phyloP scores from a whole-genome alignment of 2,888 invertebrate species.

The Drosophila histrio region DNA sequence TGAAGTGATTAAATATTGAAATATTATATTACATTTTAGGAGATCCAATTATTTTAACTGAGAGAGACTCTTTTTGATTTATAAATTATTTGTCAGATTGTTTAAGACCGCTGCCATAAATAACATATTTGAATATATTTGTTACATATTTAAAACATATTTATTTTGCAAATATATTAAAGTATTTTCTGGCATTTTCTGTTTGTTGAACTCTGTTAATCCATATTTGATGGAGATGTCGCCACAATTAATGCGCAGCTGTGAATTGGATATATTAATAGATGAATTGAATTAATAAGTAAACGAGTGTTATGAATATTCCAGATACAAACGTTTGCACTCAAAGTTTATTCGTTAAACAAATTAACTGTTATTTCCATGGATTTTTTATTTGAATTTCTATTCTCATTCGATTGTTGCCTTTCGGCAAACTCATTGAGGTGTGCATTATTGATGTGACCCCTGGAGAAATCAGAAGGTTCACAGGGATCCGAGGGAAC shows the following conservation, averaged over 20 bases:
- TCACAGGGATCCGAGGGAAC: conserved; percentile 3
- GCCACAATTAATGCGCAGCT: conserved; percentile 11
- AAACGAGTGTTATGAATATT: not conserved
- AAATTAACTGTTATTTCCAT: not conserved
- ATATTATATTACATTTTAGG: not conserved
- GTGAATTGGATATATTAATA: not conserved
- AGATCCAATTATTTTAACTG: not conserved
- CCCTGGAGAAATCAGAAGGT: conserved; percentile 16
- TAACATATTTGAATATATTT: not conserved
- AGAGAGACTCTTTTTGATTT: not conserved
- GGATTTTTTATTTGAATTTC: not conserved
- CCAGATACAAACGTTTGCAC: not conserved
- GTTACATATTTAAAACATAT: not conserved
- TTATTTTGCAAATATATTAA: not conserved
- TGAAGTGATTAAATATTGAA: not conserved
- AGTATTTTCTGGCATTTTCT: not conserved
- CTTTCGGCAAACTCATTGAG: conserved; percentile 7
- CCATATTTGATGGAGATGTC: conserved; percentile 8
- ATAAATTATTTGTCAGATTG: not conserved
- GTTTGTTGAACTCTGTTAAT: not conserved
- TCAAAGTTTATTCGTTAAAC: not conserved
- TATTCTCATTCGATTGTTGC: not conserved
- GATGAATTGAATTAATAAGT: not conserved
- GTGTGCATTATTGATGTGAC: conserved; percentile 46
- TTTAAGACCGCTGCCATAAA: not conserved